Base-by-base conservation (phyloP, 2,113 vertebrate genomes). In the Oreochromis tanganicae region DNA sequence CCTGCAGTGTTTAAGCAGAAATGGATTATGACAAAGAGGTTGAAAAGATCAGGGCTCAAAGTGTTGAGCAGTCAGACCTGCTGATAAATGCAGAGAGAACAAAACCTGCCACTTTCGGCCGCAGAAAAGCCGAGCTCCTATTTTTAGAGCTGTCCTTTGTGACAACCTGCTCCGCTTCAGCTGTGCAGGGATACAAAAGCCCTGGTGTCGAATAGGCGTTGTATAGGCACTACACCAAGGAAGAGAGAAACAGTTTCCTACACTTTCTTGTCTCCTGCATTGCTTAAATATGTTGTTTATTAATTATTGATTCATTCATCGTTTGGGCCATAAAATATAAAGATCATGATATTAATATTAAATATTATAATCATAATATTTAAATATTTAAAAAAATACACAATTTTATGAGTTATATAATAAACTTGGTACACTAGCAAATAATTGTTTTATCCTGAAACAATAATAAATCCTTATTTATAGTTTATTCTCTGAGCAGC, bases 91-190 rank as follows among this genome's bases (percentile, higher is more conserved):
- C 85, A 41, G 81, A 7, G 84, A 87, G 92, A 88, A 87, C 86
- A 85, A 91, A 78, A 94, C 93, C 94, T 94, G 94, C 95, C 95
- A 93, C 92, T 94, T 92, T 92, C 88, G 81, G 89, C 88, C 43
- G 80, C 92, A 89, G 88, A 94, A 93, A 93, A 96, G 88, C 91
- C 9, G 2, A 36, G 83, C 85, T 87, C 61, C 96, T 96, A 96
- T 97, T 96, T 96, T 96, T 96, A 96, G 96, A 94, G 63, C 84
- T 32, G 90, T 96, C 92, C 94, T 95, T 92, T 93, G 95, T 95
- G 93, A 95, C 91, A 90, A 89, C 89, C 92, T 88, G 89, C 93
- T 91, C 91, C 83, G 91, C 92, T 93, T 90, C 90, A 88, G 91
- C 93, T 91, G 90, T 59, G 85, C 86, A 8, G 41, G 80, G 85